Conservation (phyloP, 2,113 vertebrate species). For the Anarrhichthys ocellatus region DNA sequence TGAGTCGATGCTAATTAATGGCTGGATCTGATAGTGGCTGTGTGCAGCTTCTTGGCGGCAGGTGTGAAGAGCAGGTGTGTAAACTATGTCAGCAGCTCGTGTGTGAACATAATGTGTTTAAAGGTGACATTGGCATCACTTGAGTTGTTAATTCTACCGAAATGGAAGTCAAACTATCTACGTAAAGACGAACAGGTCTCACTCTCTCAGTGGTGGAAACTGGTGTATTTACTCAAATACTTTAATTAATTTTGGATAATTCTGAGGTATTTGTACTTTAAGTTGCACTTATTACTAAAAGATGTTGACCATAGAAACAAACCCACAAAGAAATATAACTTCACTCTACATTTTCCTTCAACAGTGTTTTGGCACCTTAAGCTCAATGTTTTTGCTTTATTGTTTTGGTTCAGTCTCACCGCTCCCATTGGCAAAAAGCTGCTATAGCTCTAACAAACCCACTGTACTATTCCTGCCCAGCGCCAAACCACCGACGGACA, state of each 20-base stretch:
- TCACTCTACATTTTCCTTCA: not conserved
- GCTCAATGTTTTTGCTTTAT: not conserved
- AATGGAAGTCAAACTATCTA: not conserved
- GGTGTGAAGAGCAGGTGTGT: slow-evolving; percentile 32
- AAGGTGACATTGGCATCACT: slow-evolving; percentile 27
- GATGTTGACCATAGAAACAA: not conserved
- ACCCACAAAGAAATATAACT: not conserved
- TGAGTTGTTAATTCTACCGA: slow-evolving; percentile 27
- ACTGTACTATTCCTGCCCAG: too few relatives aligned
- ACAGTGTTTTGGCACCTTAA: not conserved
- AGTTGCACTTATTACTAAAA: not conserved
- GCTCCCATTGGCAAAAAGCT: not conserved
- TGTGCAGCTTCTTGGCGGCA: slow-evolving; percentile 9
- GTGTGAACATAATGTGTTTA: slow-evolving; percentile 36
- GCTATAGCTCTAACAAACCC: too few relatives aligned
- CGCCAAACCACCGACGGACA: too few relatives aligned
- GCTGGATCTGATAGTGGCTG: not conserved
- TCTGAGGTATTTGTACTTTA: not conserved
- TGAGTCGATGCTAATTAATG: slow-evolving; percentile 20
- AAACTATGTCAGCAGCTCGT: slow-evolving; percentile 31
- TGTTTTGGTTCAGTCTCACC: slow-evolving; percentile 1
- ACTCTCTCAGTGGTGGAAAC: not conserved
- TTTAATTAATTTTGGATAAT: not conserved
- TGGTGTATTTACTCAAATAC: not conserved
- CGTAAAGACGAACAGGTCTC: not conserved